phyloP scores from a whole-genome alignment of 1,140 invertebrate genomes.

The Paramacrobiotus metropolitanus region DNA sequence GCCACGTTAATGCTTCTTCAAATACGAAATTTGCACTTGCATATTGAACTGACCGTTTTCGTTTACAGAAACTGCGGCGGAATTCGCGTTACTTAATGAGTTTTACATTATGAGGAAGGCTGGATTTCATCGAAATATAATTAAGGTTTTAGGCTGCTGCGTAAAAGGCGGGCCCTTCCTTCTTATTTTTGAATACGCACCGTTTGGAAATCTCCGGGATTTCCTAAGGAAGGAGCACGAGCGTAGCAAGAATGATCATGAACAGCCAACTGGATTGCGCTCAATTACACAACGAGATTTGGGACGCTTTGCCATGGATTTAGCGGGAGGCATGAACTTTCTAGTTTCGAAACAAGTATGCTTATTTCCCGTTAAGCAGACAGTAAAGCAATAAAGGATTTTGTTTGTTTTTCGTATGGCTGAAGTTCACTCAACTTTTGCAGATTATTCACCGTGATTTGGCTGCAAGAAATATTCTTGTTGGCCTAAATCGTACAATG shows the following conservation, averaged over 20 bases:
- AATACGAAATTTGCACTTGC: not conserved
- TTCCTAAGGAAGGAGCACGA: slow-evolving; percentile 71
- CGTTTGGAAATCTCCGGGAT: slow-evolving; percentile 78
- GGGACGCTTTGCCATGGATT: slow-evolving; percentile 84
- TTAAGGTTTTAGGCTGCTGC: slow-evolving; percentile 29
- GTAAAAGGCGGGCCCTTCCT: slow-evolving; percentile 39
- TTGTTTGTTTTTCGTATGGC: too few relatives aligned
- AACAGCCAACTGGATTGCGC: slow-evolving; percentile 37
- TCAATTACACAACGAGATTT: slow-evolving; percentile 74
- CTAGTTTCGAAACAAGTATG: slow-evolving; percentile 61
- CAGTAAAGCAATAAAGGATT: slow-evolving; percentile 6
- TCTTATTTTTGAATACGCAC: slow-evolving; percentile 85
- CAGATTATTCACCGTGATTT: slow-evolving; percentile 84
- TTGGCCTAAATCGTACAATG: slow-evolving; percentile 53
- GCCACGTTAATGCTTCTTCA: too few relatives aligned
- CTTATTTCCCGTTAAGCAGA: too few relatives aligned
- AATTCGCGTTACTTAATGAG: slow-evolving; percentile 24
- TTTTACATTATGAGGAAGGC: slow-evolving; percentile 29
- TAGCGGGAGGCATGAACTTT: slow-evolving; percentile 91
- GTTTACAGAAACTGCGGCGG: not conserved
- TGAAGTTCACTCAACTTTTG: slow-evolving; percentile 22
- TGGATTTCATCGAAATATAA: slow-evolving; percentile 28
- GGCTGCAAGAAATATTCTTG: slow-evolving; percentile 85
- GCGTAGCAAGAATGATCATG: slow-evolving; percentile 40
- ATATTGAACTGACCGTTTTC: not conserved